A percentile compares a stretch with the other conserved stretches of the same genome.
Conservation (phyloP, 2,888 invertebrate genomes). For the Dasysyrphus tricinctus region DNA sequence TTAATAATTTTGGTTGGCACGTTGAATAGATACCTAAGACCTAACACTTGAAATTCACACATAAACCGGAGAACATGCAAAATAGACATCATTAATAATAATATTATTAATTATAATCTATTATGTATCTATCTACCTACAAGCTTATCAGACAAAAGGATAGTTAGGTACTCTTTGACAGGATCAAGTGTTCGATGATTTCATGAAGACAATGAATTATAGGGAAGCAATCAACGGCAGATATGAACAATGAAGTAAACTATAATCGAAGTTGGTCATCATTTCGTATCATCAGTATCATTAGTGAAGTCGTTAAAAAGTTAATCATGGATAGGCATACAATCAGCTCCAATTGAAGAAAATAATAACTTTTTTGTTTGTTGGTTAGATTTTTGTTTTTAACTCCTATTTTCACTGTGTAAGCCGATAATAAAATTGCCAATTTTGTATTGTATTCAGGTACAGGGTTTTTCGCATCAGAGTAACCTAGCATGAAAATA, state of each 20-base stretch:
- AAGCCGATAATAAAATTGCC: no score
- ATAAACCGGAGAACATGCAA: neutral
- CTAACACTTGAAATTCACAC: conserved; percentile 4
- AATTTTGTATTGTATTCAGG: no score
- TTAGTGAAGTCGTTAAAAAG: no score
- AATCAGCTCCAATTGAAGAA: no score
- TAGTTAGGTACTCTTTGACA: conserved; percentile 34
- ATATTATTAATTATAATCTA: neutral
- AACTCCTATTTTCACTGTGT: no score
- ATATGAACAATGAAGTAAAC: neutral
- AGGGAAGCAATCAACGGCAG: conserved; percentile 15
- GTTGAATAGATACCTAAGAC: neutral
- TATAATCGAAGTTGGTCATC: neutral
- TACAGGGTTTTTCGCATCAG: no score
- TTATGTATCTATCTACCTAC: neutral
- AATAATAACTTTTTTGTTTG: no score
- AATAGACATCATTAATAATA: conserved; percentile 10
- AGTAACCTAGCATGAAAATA: no score
- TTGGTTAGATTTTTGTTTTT: no score
- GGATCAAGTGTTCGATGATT: conserved; percentile 39
- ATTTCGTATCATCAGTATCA: no score
- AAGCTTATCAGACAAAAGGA: conserved; percentile 33
- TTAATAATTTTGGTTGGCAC: neutral
- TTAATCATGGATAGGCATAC: no score
- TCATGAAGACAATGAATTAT: conserved; percentile 33